Evolutionary conservation across 2,113 vertebrate species (phyloP), one percentile per base, ranked within the genome.

Genomic region (Boulengeromyrus knoepffleri): DNA sequence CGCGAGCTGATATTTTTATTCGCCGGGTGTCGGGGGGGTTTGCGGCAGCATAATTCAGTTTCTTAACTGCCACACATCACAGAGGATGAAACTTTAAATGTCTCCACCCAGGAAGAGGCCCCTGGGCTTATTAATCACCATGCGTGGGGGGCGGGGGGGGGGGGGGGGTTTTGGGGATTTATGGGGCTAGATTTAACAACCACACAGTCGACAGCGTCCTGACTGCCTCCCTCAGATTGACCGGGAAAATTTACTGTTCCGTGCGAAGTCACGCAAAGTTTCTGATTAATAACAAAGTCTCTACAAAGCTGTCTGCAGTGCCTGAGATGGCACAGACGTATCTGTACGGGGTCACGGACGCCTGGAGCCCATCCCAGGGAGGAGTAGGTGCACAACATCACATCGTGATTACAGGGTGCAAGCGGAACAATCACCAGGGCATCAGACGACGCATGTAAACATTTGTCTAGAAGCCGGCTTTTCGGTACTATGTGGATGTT

Each of bases 81-180:
- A 50, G 66, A 90, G 92, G 93, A 94, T 94, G 92, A 94, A 94
- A 94, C 89, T 89, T 88, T 93, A 93, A 95, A 95, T 94, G 94
- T 93, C 92, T 93, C 91, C 91, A 47, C 86, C 42, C 90, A 42
- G 52, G 42, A 74, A 36, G n/a, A 87, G 66, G n/a, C 74, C 5
- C 3, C 49, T 89, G 46, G 91, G 90, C 90, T 62, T 21, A 21
- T 93, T 93, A 91, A 95, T 94, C 93, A 92, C 91, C 0, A 8
- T 0, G 74, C 85, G 89, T 89, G 91, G 86, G 89, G 85, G 56
- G 89, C 31, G 56, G 62, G 88, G n/a, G n/a, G n/a, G n/a, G n/a
- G n/a, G n/a, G 6, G 88, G 90, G 92, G 91, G 89, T 31, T 87
- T 50, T 90, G 93, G 90, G 85, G 88, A 53, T 89, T 89, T 53